Percentiles rank a stretch among this genome's conserved stretches.
These are phyloP conservation scores for Rhinoderma darwinii DNA, from an alignment of 2,113 vertebrate species.

Conservation along the genomic window DNA sequence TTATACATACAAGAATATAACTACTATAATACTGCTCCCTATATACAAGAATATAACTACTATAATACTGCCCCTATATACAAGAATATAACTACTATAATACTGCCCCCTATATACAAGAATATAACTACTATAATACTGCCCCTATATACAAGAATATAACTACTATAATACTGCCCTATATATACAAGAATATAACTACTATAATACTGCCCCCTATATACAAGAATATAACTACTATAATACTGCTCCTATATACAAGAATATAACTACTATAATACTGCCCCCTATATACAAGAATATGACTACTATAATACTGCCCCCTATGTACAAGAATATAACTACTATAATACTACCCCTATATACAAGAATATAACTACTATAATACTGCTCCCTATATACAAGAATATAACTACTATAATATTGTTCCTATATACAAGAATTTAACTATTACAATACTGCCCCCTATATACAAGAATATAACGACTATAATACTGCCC, in stretches of 20 bases:
- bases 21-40: conserved; percentile 14
- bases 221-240: background rate
- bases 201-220: background rate
- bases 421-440: background rate
- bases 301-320: background rate
- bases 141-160: conserved; percentile 21
- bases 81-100: too few relatives aligned
- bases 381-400: background rate
- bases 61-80: background rate
- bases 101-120: too few relatives aligned
- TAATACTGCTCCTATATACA: background rate
- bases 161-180: conserved; percentile 3
- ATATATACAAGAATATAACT: background rate
- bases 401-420: conserved; percentile 24
- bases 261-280: conserved; percentile 11
- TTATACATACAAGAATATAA: background rate
- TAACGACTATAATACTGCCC: background rate
- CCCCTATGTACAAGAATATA: background rate
- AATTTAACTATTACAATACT: background rate
- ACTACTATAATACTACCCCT: conserved; percentile 15
- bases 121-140: too few relatives aligned
- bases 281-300: background rate
- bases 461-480: conserved; percentile 1
- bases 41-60: conserved; percentile 13
- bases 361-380: conserved; percentile 13